These are phyloP conservation scores for Falco punctatus DNA, from an alignment of 2,113 vertebrate species.

Conservation along the genomic window DNA sequence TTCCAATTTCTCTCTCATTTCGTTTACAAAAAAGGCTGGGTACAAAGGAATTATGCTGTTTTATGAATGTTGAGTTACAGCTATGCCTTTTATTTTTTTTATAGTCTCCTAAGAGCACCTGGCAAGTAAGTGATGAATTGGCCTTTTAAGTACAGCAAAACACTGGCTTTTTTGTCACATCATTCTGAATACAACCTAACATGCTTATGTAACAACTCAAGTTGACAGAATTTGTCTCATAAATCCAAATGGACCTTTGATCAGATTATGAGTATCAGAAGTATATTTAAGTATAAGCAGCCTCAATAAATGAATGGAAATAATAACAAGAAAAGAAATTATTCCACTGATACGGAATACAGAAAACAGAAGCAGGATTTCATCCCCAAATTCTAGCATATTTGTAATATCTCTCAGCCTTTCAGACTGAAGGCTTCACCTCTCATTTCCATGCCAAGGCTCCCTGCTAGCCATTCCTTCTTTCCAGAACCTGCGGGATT, in stretches of 20 bases:
- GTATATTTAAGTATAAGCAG: neutral
- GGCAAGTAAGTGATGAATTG: neutral
- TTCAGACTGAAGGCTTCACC: neutral
- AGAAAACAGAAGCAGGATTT: neutral
- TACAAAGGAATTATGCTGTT: neutral
- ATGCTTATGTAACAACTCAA: neutral
- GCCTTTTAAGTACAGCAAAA: neutral
- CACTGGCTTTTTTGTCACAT: neutral
- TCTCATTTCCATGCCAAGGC: neutral
- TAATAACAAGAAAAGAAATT: neutral
- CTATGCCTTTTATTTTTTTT: neutral
- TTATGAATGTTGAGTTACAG: neutral
- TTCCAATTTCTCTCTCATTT: neutral
- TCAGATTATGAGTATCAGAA: neutral
- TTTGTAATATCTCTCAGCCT: neutral
- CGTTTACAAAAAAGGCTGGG: neutral
- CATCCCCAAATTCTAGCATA: neutral
- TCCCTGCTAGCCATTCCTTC: neutral
- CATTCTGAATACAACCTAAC: neutral
- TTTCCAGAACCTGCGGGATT: neutral
- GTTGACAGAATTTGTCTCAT: neutral
- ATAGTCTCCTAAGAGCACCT: neutral
- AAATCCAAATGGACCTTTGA: neutral
- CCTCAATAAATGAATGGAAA: neutral
- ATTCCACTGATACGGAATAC: neutral